Evolutionary conservation across 2,888 invertebrate species (phyloP).

Genomic region (Amaurobius ferox): DNA sequence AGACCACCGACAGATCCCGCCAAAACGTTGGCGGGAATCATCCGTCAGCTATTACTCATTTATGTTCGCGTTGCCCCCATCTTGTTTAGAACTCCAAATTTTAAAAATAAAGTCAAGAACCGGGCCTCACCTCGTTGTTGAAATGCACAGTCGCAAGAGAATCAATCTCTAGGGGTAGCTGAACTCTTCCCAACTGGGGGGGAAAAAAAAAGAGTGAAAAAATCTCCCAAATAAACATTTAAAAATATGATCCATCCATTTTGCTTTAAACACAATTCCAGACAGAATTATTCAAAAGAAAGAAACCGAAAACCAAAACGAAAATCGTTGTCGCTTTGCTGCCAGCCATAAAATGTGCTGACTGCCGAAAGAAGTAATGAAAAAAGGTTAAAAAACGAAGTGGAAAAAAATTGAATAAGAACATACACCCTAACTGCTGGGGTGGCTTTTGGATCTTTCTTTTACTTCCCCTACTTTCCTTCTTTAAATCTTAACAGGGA

Average conservation of each 20-base stretch:
- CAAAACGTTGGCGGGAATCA: too few species aligned
- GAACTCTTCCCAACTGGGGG: conserved; percentile 17
- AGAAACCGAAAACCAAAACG: conserved; percentile 31
- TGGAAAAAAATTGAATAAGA: not conserved
- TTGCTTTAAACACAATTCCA: conserved; percentile 63
- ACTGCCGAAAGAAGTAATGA: conserved; percentile 15
- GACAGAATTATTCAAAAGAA: conserved; percentile 45
- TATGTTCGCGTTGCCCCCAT: too few species aligned
- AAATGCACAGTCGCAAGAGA: not conserved
- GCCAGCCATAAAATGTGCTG: conserved; percentile 65
- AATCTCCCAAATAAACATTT: conserved; percentile 36
- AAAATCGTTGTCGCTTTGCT: conserved; percentile 46
- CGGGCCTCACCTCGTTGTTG: not conserved
- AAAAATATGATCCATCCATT: conserved; percentile 70
- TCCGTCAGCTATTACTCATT: too few species aligned
- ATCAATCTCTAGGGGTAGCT: conserved; percentile 18
- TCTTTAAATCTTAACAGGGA: not conserved
- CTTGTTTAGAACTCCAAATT: not conserved
- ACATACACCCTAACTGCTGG: not conserved
- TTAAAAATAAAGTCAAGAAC: not conserved
- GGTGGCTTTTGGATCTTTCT: not conserved
- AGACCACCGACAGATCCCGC: too few species aligned
- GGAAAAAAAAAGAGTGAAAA: not conserved
- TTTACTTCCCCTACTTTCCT: not conserved
- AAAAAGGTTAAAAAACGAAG: conserved; percentile 19